A percentile compares a stretch with the other conserved stretches of the same genome.
These are phyloP conservation scores for Eilema griseolum DNA, from an alignment of 2,888 invertebrate genomes.

Conservation along the genomic window DNA sequence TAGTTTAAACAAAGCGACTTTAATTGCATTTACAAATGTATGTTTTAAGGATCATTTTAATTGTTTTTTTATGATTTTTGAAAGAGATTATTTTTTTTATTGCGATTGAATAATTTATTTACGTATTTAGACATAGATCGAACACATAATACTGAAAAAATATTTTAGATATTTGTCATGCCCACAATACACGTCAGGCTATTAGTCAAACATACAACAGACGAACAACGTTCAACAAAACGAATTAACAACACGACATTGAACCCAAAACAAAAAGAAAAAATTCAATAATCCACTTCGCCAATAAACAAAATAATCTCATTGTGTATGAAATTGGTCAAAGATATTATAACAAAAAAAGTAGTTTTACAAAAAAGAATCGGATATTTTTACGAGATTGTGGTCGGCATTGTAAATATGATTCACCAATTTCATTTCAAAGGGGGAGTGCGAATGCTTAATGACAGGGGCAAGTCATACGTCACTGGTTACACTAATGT, in stretches of 20 bases:
- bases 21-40: conserved; percentile 75
- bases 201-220: conserved; percentile 78
- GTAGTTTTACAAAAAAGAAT: not conserved
- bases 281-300: conserved; percentile 45
- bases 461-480: conserved; percentile 58
- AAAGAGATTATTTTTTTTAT: conserved; percentile 79
- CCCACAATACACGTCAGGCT: conserved; percentile 75
- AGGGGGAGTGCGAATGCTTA: conserved; percentile 57
- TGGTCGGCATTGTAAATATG: conserved; percentile 29
- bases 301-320: conserved; percentile 84
- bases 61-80: conserved; percentile 55
- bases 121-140: conserved; percentile 45
- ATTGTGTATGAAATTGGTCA: conserved; percentile 67
- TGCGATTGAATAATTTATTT: conserved; percentile 54
- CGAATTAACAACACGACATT: conserved; percentile 43
- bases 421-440: conserved; percentile 64
- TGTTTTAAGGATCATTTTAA: conserved; percentile 69
- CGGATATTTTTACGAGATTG: not conserved
- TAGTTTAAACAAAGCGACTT: conserved; percentile 67
- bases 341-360: conserved; percentile 20
- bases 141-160: conserved; percentile 51
- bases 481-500: conserved; percentile 71
- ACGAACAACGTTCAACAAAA: conserved; percentile 71
- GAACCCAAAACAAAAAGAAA: conserved; percentile 50
- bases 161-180: conserved; percentile 66